Evolutionary conservation across 2,888 invertebrate genomes (phyloP).

Genomic region (Oegoconia quadripuncta): DNA sequence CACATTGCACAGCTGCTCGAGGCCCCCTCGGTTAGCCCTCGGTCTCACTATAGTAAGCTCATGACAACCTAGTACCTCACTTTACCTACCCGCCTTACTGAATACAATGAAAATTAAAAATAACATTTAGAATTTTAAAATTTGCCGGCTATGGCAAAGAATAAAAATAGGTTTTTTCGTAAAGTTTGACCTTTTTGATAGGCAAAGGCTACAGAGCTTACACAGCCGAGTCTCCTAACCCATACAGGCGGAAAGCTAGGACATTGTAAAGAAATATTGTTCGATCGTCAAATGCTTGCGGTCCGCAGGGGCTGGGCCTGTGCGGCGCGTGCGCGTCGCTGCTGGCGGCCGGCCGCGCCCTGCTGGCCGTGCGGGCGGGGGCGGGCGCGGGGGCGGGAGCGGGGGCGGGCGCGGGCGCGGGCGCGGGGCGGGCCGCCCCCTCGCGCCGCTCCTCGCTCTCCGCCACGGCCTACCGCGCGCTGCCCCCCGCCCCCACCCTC

Average conservation of each 20-base stretch:
- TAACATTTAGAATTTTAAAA: too few species aligned
- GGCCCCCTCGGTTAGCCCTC: constrained; percentile 36
- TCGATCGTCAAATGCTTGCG: background rate
- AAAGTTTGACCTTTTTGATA: too few species aligned
- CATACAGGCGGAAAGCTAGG: too few species aligned
- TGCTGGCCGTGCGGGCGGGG: constrained; percentile 14
- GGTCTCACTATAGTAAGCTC: too few species aligned
- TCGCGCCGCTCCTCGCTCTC: constrained; percentile 17
- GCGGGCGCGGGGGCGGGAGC: constrained; percentile 12
- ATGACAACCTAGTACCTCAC: too few species aligned
- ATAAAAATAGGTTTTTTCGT: too few species aligned
- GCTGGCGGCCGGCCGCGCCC: constrained; percentile 18
- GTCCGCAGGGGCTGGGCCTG: constrained; percentile 3
- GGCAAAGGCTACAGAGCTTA: too few species aligned
- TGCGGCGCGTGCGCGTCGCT: constrained; percentile 1
- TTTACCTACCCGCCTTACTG: constrained; percentile 45
- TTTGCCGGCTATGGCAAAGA: too few species aligned
- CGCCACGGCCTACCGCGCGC: constrained; percentile 10
- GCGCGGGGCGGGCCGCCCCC: constrained; percentile 21
- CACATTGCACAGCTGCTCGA: constrained; percentile 29
- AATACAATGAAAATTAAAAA: too few species aligned
- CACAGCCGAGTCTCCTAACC: too few species aligned
- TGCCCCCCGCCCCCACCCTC: constrained; percentile 10
- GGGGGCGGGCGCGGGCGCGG: constrained; percentile 41
- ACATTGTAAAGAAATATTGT: too few species aligned